Conservation (phyloP, 2,797 vertebrate species). For the Meda fulgida region DNA sequence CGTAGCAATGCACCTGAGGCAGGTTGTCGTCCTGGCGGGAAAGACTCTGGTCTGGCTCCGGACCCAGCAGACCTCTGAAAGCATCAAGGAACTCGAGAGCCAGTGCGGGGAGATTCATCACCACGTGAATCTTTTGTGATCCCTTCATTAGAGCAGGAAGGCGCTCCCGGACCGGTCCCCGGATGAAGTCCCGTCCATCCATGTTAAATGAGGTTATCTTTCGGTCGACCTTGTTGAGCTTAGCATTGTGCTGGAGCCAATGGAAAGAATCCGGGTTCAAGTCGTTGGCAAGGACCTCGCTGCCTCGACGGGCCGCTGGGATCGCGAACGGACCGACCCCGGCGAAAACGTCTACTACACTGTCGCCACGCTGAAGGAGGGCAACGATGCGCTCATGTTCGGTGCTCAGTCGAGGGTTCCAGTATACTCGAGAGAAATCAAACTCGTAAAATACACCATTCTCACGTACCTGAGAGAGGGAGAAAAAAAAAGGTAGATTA, state of each 20-base stretch:
- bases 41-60: constrained; percentile 62
- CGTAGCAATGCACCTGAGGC: constrained; percentile 90
- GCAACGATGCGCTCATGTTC: constrained; percentile 87
- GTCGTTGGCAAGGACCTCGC: constrained; percentile 89
- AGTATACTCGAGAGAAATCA: constrained; percentile 96
- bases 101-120: constrained; percentile 95
- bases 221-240: constrained; percentile 88
- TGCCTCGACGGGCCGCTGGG: constrained; percentile 86
- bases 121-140: constrained; percentile 78
- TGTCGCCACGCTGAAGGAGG: constrained; percentile 80
- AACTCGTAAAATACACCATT: constrained; percentile 88
- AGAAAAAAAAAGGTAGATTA: not conserved
- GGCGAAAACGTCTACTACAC: constrained; percentile 91
- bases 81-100: constrained; percentile 90
- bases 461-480: constrained; percentile 86
- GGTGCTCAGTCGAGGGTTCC: constrained; percentile 93
- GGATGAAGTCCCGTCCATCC: constrained; percentile 91
- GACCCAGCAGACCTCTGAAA: constrained; percentile 82
- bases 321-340: constrained; percentile 94
- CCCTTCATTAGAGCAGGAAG: constrained; percentile 77
- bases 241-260: constrained; percentile 94
- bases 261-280: constrained; percentile 92
- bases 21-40: constrained; percentile 64
- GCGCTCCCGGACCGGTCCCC: constrained; percentile 83
- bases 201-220: constrained; percentile 86